Evolutionary conservation across 1,140 invertebrate species (phyloP), one percentile per base, ranked within the genome.

Genomic region (Solen grandis): DNA sequence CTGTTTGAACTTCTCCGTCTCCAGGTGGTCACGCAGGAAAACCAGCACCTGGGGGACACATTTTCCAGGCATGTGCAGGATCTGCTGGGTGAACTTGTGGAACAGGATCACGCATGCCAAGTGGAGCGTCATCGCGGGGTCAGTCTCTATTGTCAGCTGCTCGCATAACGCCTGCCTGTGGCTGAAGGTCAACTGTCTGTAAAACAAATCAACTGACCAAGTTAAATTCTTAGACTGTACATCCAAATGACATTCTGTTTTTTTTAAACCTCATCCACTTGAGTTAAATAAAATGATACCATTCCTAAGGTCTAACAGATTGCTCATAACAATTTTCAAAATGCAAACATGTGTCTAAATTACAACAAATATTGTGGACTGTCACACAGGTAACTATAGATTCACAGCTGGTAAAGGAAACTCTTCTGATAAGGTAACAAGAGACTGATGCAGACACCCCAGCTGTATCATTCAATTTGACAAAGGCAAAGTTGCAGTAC

Each of bases 21-120:
- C 94, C 33, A 98, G 89, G 76, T 95, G 94, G 29, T 93, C 92
- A 80, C 95, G 94, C 16, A 99, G 93, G 90, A 95, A 96, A 1
- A 92, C 86, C 27, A 99, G 92, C 80, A 99, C 94, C 27, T 94
- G 93, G 0, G 97, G 95, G 3, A 99, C 96, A 92, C 97, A 97
- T 90, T 96, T 95, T 0, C 97, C 97, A 31, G 97, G 98, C 14
- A 96, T 96, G 89, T 99, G 96, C 19, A 99, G 85, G 92, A 97
- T 96, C 84, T 65, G 62, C 86, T 97, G 95, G 16, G 96, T 97
- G 0, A 95, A 93, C 13, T 94, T 94, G 27, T 96, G 96, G 87
- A 98, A 98, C 27, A 98, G 93, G 33, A 98, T 93, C 55, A 97
- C 93, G 5, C 94, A 94, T 0, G 95, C 94, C 52, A 98, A 92